Conservation (phyloP, 1,140 invertebrate genomes). For the Himalopsyche phryganea region DNA sequence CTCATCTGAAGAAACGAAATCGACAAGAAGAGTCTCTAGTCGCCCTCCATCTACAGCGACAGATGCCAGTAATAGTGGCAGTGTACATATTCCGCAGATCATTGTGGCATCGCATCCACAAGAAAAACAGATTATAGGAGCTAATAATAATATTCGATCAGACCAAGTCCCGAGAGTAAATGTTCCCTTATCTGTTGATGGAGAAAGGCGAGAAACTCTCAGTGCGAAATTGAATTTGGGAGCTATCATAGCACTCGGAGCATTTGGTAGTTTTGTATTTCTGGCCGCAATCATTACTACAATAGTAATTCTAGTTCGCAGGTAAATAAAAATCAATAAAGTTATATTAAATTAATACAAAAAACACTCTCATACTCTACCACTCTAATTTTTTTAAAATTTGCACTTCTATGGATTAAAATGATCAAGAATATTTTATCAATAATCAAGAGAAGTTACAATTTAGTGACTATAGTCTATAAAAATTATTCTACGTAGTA, state of each 20-base stretch:
- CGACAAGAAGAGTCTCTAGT: constrained; percentile 24
- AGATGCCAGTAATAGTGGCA: constrained; percentile 32
- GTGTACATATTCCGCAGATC: constrained; percentile 53
- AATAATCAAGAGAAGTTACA: neutral
- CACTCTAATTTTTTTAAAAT: constrained; percentile 2
- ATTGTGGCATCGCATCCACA: constrained; percentile 63
- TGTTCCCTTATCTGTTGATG: constrained; percentile 66
- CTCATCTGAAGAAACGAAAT: constrained; percentile 15
- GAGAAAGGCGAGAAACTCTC: constrained; percentile 60
- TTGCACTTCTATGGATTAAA: neutral
- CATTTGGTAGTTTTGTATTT: constrained; percentile 87
- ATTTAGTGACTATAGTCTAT: no score
- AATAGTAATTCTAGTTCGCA: constrained; percentile 82
- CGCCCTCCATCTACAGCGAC: constrained; percentile 26
- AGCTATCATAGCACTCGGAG: constrained; percentile 83
- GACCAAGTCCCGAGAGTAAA: constrained; percentile 62
- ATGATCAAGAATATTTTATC: constrained; percentile 1
- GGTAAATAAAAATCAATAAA: constrained; percentile 55
- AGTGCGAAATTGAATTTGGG: constrained; percentile 78
- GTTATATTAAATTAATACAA: constrained; percentile 9
- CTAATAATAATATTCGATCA: constrained; percentile 45
- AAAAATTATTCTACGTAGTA: no score
- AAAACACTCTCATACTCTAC: constrained; percentile 3
- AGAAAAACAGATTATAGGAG: constrained; percentile 51
- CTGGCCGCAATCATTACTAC: constrained; percentile 85